Percentiles rank a stretch among this genome's conserved stretches.
These are phyloP conservation scores for Leucosticte australis DNA, from an alignment of 2,113 vertebrate species.

Conservation along the genomic window DNA sequence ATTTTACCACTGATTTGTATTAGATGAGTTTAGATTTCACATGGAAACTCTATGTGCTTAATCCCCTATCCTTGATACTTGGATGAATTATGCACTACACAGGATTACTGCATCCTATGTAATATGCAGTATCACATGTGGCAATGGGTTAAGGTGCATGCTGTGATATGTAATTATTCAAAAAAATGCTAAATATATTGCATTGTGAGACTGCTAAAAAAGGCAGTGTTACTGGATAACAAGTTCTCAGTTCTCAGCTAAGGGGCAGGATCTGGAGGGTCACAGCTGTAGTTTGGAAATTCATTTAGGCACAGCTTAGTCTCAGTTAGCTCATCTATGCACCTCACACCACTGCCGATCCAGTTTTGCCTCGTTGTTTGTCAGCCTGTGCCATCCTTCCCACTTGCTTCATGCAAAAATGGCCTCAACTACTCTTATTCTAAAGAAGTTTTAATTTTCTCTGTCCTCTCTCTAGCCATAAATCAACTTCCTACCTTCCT, in stretches of 20 bases:
- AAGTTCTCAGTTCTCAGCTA: background rate
- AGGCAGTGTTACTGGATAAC: background rate
- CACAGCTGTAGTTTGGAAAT: background rate
- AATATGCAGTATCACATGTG: background rate
- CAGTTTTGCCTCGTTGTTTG: background rate
- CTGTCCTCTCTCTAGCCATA: background rate
- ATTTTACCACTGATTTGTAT: conserved; percentile 1
- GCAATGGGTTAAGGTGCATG: background rate
- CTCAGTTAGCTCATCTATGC: background rate
- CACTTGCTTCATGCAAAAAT: background rate
- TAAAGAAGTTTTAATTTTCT: background rate
- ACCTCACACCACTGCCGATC: background rate
- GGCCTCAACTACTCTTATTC: background rate
- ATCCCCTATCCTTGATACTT: background rate
- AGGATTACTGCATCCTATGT: background rate
- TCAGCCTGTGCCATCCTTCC: background rate
- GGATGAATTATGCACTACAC: background rate
- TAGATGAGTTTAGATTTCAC: background rate
- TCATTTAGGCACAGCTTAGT: background rate
- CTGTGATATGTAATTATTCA: background rate
- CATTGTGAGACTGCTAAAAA: background rate
- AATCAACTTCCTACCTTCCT: background rate
- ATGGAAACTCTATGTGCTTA: background rate
- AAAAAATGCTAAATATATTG: background rate
- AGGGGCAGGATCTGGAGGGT: background rate